phyloP scores from a whole-genome alignment of 2,113 vertebrate species.

The Fulmarus glacialis region DNA sequence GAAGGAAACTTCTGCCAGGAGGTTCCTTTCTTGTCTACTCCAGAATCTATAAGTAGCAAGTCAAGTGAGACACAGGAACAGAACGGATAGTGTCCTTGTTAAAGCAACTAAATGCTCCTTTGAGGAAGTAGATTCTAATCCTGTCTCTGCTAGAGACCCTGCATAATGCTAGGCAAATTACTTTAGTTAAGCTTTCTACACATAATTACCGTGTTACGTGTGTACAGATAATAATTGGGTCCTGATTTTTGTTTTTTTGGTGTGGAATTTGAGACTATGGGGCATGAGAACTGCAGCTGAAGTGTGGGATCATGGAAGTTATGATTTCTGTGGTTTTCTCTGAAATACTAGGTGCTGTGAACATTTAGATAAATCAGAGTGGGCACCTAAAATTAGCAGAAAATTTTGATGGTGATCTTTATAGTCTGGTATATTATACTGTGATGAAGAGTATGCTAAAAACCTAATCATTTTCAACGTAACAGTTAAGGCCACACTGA shows the following conservation, averaged over 20 bases:
- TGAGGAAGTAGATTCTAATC: background rate
- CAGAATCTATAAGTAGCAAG: background rate
- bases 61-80: background rate
- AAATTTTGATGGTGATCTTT: background rate
- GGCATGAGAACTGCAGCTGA: background rate
- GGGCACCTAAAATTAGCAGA: background rate
- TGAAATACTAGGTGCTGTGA: background rate
- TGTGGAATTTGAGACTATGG: background rate
- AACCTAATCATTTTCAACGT: background rate
- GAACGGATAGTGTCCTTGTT: background rate
- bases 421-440: background rate
- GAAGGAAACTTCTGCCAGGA: background rate
- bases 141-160: background rate
- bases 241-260: background rate
- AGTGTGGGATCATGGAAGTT: background rate
- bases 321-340: background rate
- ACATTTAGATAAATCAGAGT: background rate
- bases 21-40: background rate
- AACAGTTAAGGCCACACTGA: background rate
- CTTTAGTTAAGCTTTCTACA: background rate
- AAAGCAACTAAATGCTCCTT: background rate
- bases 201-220: background rate
- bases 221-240: background rate
- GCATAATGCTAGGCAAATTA: background rate
- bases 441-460: background rate